Evolutionary conservation across 2,113 vertebrate genomes (phyloP).

Genomic region (Engystomops pustulosus): DNA sequence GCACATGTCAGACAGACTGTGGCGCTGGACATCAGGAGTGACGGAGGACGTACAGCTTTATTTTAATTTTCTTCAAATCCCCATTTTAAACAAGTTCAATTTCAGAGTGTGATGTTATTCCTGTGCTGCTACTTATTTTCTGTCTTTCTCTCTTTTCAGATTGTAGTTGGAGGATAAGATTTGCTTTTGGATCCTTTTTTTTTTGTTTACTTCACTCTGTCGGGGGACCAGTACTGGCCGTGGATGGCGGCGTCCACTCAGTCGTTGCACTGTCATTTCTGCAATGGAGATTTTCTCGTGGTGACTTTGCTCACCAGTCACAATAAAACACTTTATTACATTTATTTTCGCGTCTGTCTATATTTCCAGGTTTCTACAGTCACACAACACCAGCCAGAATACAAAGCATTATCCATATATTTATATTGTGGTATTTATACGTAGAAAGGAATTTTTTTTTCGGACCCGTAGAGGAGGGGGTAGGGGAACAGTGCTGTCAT

Average conservation of each 20-base stretch:
- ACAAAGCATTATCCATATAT: slow-evolving; percentile 56
- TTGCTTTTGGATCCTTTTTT: background rate
- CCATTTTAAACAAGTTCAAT: too few species aligned
- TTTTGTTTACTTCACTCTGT: slow-evolving; percentile 25
- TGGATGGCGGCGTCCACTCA: slow-evolving; percentile 17
- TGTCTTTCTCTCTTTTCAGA: background rate
- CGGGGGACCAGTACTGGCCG: slow-evolving; percentile 46
- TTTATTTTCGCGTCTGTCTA: background rate
- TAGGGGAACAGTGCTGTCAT: background rate
- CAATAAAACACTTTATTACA: slow-evolving; percentile 53
- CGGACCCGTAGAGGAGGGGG: slow-evolving; percentile 45
- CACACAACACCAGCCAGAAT: slow-evolving; percentile 32
- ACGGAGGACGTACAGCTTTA: too few species aligned
- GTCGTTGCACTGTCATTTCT: slow-evolving; percentile 52
- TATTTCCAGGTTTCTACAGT: background rate
- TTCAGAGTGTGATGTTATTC: too few species aligned
- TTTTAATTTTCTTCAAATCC: too few species aligned
- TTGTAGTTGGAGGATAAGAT: background rate
- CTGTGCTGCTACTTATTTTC: too few species aligned
- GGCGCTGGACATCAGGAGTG: too few species aligned
- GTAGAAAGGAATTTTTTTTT: slow-evolving; percentile 42
- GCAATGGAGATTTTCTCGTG: slow-evolving; percentile 39
- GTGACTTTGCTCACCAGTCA: slow-evolving; percentile 26
- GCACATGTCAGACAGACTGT: too few species aligned
- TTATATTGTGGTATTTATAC: slow-evolving; percentile 55